Evolutionary conservation across 2,888 invertebrate genomes (phyloP).

Genomic region (Diaphora mendica): DNA sequence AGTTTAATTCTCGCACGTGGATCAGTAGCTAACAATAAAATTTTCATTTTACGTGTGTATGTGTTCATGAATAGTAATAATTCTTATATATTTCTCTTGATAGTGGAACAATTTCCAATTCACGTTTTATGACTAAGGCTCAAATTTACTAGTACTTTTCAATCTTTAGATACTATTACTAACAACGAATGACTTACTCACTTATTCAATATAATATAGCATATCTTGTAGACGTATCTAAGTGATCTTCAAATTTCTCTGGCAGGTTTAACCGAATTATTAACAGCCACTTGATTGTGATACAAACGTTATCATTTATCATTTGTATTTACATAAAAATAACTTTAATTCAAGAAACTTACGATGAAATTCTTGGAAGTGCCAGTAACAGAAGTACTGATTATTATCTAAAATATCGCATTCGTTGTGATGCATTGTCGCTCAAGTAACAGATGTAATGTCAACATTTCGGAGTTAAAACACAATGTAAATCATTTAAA

Average conservation of each 20-base stretch:
- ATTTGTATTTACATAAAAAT: not conserved
- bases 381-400: not conserved
- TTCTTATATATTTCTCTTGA: constrained; percentile 68
- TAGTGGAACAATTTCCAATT: constrained; percentile 67
- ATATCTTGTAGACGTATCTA: constrained; percentile 83
- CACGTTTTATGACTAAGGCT: constrained; percentile 61
- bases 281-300: constrained; percentile 6
- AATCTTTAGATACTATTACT: constrained; percentile 68
- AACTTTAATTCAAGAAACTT: not conserved
- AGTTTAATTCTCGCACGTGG: constrained; percentile 33
- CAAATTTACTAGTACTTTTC: constrained; percentile 65
- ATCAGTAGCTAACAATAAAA: constrained; percentile 48
- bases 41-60: constrained; percentile 65
- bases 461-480: not conserved
- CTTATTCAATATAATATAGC: constrained; percentile 74
- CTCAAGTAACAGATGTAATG: not conserved
- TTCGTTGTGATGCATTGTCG: not conserved
- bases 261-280: constrained; percentile 42
- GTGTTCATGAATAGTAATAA: constrained; percentile 70
- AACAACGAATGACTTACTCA: constrained; percentile 73
- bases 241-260: constrained; percentile 57
- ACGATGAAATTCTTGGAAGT: not conserved
- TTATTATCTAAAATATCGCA: not conserved
- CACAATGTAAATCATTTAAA: not conserved
- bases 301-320: not conserved